Percentiles rank a stretch among this genome's conserved stretches.
Conservation (phyloP, 2,113 vertebrate genomes). For the Nesoenas mayeri region DNA sequence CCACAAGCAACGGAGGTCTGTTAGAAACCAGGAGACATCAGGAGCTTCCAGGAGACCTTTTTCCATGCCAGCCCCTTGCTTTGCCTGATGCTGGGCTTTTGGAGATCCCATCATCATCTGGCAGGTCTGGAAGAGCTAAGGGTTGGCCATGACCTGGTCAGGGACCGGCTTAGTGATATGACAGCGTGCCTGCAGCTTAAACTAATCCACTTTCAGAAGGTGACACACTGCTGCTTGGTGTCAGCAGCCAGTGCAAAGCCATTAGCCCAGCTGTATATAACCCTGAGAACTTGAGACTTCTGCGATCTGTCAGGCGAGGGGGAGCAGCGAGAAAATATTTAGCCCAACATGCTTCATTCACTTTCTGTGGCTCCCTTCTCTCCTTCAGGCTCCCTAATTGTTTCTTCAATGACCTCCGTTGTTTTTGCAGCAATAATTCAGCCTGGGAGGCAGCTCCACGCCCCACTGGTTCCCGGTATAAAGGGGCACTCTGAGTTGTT, state of each 20-base stretch:
- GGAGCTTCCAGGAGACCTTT: background rate
- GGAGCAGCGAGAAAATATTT: background rate
- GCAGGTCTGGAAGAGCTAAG: background rate
- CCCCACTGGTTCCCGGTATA: background rate
- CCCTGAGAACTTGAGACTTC: background rate
- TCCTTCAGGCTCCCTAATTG: background rate
- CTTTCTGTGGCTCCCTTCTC: background rate
- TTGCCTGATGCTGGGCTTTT: background rate
- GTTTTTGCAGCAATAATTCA: background rate
- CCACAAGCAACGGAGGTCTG: background rate
- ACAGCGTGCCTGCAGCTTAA: background rate
- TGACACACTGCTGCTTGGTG: background rate
- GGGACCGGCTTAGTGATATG: background rate
- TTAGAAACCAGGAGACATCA: rapidly evolving
- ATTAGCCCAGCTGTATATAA: background rate
- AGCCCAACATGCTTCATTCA: background rate
- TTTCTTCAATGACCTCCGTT: background rate
- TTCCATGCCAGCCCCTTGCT: background rate
- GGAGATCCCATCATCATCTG: background rate
- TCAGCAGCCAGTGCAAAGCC: background rate
- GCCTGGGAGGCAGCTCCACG: background rate
- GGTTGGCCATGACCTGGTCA: background rate
- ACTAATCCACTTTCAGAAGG: background rate
- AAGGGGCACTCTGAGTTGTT: background rate
- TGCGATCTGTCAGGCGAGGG: background rate